phyloP scores from a whole-genome alignment of 2,888 invertebrate genomes.

The Rhingia rostrata region DNA sequence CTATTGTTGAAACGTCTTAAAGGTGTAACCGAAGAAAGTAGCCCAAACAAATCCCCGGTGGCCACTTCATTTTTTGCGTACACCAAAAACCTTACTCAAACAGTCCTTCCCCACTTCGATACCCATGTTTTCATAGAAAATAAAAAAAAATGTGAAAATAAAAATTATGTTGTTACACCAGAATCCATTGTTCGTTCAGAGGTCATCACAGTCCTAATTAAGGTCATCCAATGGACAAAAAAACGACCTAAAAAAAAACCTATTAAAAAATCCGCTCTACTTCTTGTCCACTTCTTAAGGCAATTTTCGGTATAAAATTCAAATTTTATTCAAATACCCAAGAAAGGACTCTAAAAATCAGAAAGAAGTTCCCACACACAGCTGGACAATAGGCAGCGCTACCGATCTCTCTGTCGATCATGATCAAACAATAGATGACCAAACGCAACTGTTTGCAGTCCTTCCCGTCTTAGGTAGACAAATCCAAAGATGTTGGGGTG shows the following conservation, averaged over 20 bases:
- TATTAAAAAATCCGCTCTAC: slow-evolving; percentile 65
- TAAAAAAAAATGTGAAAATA: slow-evolving; percentile 29
- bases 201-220: slow-evolving; percentile 73
- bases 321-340: slow-evolving; percentile 57
- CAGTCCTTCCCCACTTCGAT: slow-evolving; percentile 51
- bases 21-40: slow-evolving; percentile 1
- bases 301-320: slow-evolving; percentile 43
- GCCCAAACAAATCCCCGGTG: slow-evolving; percentile 65
- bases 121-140: slow-evolving; percentile 37
- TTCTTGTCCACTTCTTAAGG: slow-evolving; percentile 32
- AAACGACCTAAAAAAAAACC: slow-evolving; percentile 23
- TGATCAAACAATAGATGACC: slow-evolving; percentile 65
- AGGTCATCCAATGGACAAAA: slow-evolving; percentile 56
- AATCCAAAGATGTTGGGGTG: slow-evolving; percentile 27
- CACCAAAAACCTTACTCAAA: slow-evolving; percentile 9
- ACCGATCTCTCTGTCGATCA: slow-evolving; percentile 51
- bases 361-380: slow-evolving; percentile 67
- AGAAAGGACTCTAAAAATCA: background rate
- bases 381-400: slow-evolving; percentile 67
- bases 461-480: slow-evolving; percentile 30
- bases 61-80: slow-evolving; percentile 52
- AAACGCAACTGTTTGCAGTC: slow-evolving; percentile 43
- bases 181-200: slow-evolving; percentile 47
- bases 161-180: slow-evolving; percentile 71
- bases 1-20: slow-evolving; percentile 18